phyloP scores from a whole-genome alignment of 2,797 vertebrate species.

The Silurus lanzhouensis region DNA sequence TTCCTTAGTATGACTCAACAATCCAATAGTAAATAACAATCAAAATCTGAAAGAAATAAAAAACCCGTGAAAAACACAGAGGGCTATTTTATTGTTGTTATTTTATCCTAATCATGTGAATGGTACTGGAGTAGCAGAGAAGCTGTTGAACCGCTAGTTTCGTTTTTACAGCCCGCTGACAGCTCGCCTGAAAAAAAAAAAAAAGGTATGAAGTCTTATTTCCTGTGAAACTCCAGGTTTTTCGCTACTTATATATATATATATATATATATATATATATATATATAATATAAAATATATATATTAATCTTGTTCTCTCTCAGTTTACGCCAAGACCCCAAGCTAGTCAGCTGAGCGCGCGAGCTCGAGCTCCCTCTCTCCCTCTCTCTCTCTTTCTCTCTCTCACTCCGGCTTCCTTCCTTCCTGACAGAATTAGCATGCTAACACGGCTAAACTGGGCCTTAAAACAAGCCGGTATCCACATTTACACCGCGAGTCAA shows the following conservation, averaged over 20 bases:
- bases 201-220: background rate
- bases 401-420: background rate
- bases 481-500: constrained; percentile 1
- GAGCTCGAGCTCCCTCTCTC: too few relatives aligned
- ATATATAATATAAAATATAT: background rate
- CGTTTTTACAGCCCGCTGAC: background rate
- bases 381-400: background rate
- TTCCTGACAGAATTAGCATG: constrained; percentile 14
- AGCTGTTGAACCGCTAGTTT: background rate
- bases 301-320: background rate
- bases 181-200: background rate
- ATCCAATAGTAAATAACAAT: background rate
- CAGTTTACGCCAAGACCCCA: background rate
- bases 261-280: too few relatives aligned
- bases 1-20: background rate
- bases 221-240: background rate
- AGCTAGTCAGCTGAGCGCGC: background rate
- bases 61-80: background rate
- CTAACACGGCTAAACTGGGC: constrained; percentile 44
- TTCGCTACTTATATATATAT: too few relatives aligned
- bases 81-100: background rate
- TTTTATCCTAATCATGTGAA: background rate
- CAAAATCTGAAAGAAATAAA: background rate
- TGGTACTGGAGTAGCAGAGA: background rate
- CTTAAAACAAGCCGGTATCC: constrained; percentile 42